Conservation (phyloP, 2,113 vertebrate genomes). For the Acrocephalus kingi region DNA sequence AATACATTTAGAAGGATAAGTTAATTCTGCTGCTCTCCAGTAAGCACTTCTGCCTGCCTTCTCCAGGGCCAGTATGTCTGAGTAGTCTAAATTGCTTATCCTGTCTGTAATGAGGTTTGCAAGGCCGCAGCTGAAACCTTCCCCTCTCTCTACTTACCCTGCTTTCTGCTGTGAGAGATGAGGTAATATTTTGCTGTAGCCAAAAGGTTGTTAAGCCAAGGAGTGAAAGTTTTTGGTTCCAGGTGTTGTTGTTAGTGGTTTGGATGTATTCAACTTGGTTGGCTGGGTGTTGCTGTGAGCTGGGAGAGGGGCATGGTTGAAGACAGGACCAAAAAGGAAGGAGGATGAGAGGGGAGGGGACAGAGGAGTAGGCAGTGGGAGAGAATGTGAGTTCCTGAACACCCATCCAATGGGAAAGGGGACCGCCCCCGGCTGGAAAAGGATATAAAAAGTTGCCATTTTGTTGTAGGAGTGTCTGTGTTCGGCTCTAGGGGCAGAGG, state of each 20-base stretch:
- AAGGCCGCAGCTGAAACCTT: not conserved
- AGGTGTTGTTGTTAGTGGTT: accelerated
- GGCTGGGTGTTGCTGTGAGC: accelerated
- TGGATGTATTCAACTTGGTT: not conserved
- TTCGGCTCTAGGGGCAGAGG: accelerated
- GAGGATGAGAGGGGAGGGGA: not conserved
- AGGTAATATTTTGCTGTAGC: not conserved
- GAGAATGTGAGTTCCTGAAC: accelerated
- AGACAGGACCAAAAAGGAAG: not conserved
- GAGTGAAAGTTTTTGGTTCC: too few species aligned
- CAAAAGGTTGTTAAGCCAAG: not conserved
- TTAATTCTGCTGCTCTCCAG: not conserved
- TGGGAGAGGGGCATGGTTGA: not conserved
- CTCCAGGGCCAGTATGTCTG: not conserved
- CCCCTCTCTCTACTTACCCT: not conserved
- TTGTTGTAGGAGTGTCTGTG: not conserved
- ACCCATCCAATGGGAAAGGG: not conserved
- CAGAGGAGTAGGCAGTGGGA: accelerated
- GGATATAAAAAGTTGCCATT: not conserved
- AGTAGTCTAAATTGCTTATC: not conserved
- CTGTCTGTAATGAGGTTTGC: not conserved
- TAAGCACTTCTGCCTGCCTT: slow-evolving; percentile 16
- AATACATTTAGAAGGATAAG: not conserved
- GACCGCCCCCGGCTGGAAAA: accelerated
- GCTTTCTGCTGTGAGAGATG: not conserved